These are phyloP conservation scores for Euleptes europaea DNA, from an alignment of 2,113 vertebrate genomes.

Conservation along the genomic window DNA sequence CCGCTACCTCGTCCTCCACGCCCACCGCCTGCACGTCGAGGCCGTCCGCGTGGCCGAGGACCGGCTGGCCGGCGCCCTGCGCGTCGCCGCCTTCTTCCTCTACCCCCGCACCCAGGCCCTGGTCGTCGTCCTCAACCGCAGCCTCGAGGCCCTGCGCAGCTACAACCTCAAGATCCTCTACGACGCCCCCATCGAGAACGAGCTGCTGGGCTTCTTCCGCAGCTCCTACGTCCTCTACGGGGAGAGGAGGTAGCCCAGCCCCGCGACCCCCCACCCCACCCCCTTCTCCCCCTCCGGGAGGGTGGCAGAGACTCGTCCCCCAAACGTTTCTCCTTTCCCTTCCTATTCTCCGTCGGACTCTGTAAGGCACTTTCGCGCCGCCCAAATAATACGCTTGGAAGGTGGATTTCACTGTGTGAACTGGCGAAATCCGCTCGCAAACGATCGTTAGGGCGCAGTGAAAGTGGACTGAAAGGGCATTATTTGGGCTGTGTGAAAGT, in stretches of 20 bases:
- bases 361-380: too few species aligned
- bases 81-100: constrained; percentile 85
- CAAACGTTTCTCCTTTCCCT: neutral
- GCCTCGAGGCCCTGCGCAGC: constrained; percentile 83
- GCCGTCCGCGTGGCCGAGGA: constrained; percentile 86
- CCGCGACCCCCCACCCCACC: neutral
- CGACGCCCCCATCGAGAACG: constrained; percentile 90
- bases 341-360: neutral
- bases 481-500: too few species aligned
- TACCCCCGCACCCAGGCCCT: constrained; percentile 87
- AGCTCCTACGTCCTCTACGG: constrained; percentile 90
- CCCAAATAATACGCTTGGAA: too few species aligned
- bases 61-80: constrained; percentile 82
- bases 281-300: too few species aligned
- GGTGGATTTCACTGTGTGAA: too few species aligned
- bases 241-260: constrained; percentile 83
- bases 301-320: too few species aligned
- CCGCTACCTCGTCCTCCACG: constrained; percentile 90
- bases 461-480: too few species aligned
- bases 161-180: constrained; percentile 93
- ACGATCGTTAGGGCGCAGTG: too few species aligned
- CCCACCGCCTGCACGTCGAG: constrained; percentile 85
- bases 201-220: constrained; percentile 94
- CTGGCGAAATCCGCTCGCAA: too few species aligned
- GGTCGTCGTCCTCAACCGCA: constrained; percentile 89